Percentiles rank a stretch among this genome's conserved stretches.
Conservation (phyloP, 92 coral and sea anemone species). For the Porites lobata region DNA sequence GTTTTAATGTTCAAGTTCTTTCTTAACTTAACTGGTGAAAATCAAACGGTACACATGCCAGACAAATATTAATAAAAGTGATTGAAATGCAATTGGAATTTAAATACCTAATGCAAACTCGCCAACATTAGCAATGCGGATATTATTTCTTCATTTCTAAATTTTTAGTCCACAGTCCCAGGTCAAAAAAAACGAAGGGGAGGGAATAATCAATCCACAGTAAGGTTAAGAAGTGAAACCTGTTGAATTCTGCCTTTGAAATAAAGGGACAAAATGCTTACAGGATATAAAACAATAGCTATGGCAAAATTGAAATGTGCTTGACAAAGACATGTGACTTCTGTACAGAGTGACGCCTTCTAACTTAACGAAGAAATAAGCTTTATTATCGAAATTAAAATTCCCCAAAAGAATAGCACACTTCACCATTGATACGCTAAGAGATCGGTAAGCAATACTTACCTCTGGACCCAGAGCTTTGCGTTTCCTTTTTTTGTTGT, state of each 20-base stretch:
- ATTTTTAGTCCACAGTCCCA: neutral
- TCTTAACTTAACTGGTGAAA: neutral
- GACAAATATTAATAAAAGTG: constrained; percentile 7
- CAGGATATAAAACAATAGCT: constrained; percentile 22
- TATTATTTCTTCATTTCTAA: constrained; percentile 26
- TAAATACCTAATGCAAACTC: constrained; percentile 9
- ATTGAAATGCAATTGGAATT: neutral
- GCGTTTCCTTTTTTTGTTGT: constrained; percentile 94
- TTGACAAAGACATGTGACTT: constrained; percentile 52
- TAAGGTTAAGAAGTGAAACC: constrained; percentile 16
- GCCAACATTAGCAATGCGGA: constrained; percentile 17
- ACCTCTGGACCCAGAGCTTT: constrained; percentile 86
- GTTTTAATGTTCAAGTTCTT: neutral
- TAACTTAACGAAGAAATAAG: neutral
- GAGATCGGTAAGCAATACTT: neutral
- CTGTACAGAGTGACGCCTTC: constrained; percentile 11
- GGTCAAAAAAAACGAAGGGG: neutral
- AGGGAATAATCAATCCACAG: neutral
- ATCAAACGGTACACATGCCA: neutral
- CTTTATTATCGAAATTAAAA: constrained; percentile 16
- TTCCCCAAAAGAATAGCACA: neutral
- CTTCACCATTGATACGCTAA: neutral
- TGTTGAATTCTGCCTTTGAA: constrained; percentile 29
- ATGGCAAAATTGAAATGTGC: constrained; percentile 32
- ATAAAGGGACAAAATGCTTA: constrained; percentile 20